Evolutionary conservation across 2,888 invertebrate genomes (phyloP), one percentile per base, ranked within the genome.

Genomic region (Cosmopolites sordidus): DNA sequence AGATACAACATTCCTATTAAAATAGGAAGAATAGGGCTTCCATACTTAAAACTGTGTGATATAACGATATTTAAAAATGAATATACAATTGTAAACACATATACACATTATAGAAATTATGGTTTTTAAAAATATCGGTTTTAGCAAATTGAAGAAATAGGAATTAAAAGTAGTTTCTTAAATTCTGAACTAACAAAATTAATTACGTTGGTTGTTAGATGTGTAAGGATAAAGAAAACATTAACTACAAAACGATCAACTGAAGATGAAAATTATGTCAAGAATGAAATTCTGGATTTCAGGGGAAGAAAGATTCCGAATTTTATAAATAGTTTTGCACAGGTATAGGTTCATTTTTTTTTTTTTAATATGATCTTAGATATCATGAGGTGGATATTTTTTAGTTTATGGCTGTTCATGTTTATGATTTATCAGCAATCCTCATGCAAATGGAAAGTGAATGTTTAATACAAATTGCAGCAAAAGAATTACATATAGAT

Each of bases 131-230:
- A 33, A 6, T 16, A 61, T 62, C 8, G 29, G 54, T 75, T 75
- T 17, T 71, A 92, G 92, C 86, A 90, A 73, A 86, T 92, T 54
- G 87, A 91, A 66, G 89, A 91, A 72, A 82, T 92, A 62, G 86
- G 89, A 59, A 81, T 92, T 60, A 83, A 88, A 48, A 92, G 92
- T 70, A 92, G 91, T 74, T 86, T 91, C 68, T 83, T 92, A 62
- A 92, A 90, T 70, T 90, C 91, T 1, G 92, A 92, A 63, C 87
- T 92, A 47, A 89, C 89, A 16, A 92, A 92, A 71, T 73, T 92
- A 11, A 76, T 92, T 2, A 89, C 89, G 2, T 83, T 92, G 15
- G 83, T 89, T n/a, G 84, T 91, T 60, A 81, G 82, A 57, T 89
- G 90, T 69, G 84, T 91, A 2, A 80, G 89, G 58, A 81, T 92